Evolutionary conservation across 2,888 invertebrate species (phyloP), one percentile per base, ranked within the genome.

Genomic region (Drosophila prostipennis): DNA sequence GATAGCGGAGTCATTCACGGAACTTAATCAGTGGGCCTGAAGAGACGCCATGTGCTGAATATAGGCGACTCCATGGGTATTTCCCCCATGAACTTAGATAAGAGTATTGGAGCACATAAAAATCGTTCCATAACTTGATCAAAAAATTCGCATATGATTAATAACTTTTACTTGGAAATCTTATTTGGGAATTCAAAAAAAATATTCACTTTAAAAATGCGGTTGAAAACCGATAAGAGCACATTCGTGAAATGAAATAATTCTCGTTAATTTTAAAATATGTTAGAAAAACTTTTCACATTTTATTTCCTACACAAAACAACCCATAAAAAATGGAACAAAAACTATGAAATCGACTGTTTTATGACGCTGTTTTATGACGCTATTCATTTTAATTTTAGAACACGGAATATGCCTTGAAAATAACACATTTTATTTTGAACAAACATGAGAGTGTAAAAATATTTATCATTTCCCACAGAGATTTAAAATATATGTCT

Each of bases 71-170:
- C 26, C 45, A 53, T 16, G 1, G 53, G 32, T 39, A 46, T 39
- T 65, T 68, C 32, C 64, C 53, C 49, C 16, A 16, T 16, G n/a
- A 68, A 53, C 64, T 26, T 34, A 52, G 64, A 68, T 65, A 67
- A 67, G 68, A 45, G 19, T 10, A 10, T 34, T n/a, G 32, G 8
- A 6, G 16, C 34, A 14, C 11, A 56, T 10, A 13, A 8, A 11
- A 39, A 11, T n/a, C 8, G 3, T 36, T 56, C 13, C 16, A 11
- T 6, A 19, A 5, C 4, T 16, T 26, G 0, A 26, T 3, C 3
- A 45, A 14, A 16, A 34, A 7, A 29, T 29, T 34, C n/a, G 13
- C 11, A 7, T 16, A 7, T 14, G 8, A 11, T 11, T 48, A 34
- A 29, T 14, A 10, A 10, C 4, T 11, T 32, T 48, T 32, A 2